These are phyloP conservation scores for Drosophila kanapiae DNA, from an alignment of 1,140 invertebrate genomes.

Conservation along the genomic window DNA sequence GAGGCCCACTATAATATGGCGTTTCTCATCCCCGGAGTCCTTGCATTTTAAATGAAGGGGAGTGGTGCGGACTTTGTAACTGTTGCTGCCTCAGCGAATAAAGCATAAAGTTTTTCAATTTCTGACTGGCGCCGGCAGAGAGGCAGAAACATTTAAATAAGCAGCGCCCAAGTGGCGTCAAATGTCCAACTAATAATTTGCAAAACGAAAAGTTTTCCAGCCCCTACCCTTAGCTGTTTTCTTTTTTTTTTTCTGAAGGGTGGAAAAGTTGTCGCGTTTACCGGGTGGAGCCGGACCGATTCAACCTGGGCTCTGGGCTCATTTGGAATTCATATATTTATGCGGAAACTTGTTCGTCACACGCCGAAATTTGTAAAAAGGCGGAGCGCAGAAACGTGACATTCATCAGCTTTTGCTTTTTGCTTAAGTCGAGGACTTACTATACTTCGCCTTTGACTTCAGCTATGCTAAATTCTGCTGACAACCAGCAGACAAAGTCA, in stretches of 20 bases:
- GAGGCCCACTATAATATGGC: constrained; percentile 1
- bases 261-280: constrained; percentile 15
- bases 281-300: not conserved
- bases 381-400: constrained; percentile 55
- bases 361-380: constrained; percentile 29
- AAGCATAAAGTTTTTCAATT: constrained; percentile 71
- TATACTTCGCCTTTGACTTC: constrained; percentile 41
- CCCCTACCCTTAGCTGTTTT: not conserved
- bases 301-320: constrained; percentile 27
- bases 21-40: not conserved
- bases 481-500: constrained; percentile 21
- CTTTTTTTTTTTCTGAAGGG: constrained; percentile 3
- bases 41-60: not conserved
- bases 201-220: constrained; percentile 56
- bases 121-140: constrained; percentile 25
- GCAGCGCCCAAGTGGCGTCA: constrained; percentile 56
- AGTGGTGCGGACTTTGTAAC: constrained; percentile 16
- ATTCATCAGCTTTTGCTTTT: constrained; percentile 35
- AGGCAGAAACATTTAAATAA: constrained; percentile 41
- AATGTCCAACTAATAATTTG: constrained; percentile 77
- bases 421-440: constrained; percentile 28
- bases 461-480: constrained; percentile 51
- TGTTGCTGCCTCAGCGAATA: constrained; percentile 54
- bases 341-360: constrained; percentile 56
- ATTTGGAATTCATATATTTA: constrained; percentile 76